Evolutionary conservation across 2,797 vertebrate species (phyloP).

Genomic region (Decapterus maruadsi): DNA sequence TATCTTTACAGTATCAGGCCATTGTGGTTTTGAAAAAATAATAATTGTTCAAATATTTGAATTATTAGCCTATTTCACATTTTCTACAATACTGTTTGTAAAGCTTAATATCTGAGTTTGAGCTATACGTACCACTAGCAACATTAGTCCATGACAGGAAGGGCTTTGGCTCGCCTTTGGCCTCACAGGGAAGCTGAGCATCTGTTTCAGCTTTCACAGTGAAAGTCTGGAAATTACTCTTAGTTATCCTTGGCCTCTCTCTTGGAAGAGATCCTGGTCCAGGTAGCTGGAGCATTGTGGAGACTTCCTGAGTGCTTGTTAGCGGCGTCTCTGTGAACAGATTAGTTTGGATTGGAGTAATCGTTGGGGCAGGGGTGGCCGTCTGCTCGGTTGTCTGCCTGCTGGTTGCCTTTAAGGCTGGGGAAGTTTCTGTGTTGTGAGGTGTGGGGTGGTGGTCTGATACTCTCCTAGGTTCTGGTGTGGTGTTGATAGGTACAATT

Average conservation of each 20-base stretch:
- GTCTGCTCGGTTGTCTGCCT: background rate
- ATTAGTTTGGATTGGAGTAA: constrained; percentile 27
- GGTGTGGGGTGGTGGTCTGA: constrained; percentile 30
- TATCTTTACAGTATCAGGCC: too few relatives aligned
- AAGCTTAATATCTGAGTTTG: constrained; percentile 18
- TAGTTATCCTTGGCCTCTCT: constrained; percentile 86
- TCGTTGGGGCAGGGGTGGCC: constrained; percentile 12
- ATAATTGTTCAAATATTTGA: too few relatives aligned
- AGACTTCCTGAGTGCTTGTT: constrained; percentile 51
- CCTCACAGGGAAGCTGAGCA: constrained; percentile 88
- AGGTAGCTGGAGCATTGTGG: constrained; percentile 57
- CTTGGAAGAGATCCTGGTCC: constrained; percentile 65
- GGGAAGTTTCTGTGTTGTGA: constrained; percentile 53
- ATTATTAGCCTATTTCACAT: background rate
- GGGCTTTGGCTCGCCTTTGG: constrained; percentile 87
- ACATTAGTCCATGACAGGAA: constrained; percentile 93
- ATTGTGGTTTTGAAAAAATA: too few relatives aligned
- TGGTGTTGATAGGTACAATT: constrained; percentile 32
- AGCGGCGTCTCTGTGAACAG: constrained; percentile 32
- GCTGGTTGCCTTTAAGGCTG: constrained; percentile 6
- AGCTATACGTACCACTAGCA: constrained; percentile 88
- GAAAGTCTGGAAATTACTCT: constrained; percentile 77
- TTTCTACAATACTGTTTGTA: background rate
- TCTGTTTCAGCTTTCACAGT: constrained; percentile 87
- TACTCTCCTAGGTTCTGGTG: constrained; percentile 26